A percentile compares a stretch with the other conserved stretches of the same genome.
phyloP scores from a whole-genome alignment of 2,888 invertebrate genomes.

The Pelosia muscerda region DNA sequence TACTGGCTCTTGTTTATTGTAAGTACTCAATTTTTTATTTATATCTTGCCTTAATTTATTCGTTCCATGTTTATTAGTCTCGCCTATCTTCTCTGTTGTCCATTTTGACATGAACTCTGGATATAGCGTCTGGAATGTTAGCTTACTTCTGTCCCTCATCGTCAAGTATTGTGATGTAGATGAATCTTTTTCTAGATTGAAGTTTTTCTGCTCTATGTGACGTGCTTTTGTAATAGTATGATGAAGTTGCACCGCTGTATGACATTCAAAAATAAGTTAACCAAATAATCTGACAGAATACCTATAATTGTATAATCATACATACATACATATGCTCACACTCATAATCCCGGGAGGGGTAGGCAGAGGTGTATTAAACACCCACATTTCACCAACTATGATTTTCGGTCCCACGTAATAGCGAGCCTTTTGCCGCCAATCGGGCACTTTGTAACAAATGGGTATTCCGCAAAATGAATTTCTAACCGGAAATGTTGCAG shows the following conservation, averaged over 20 bases:
- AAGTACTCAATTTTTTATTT: not conserved
- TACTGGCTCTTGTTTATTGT: not conserved
- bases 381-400: no score
- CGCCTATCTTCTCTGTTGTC: not conserved
- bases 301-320: not conserved
- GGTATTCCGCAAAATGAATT: no score
- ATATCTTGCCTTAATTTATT: not conserved
- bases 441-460: no score
- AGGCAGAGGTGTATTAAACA: no score
- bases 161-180: not conserved
- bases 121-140: conserved; percentile 7
- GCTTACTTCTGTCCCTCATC: not conserved
- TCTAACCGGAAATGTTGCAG: no score
- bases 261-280: not conserved
- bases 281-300: not conserved
- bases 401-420: no score
- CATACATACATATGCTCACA: no score
- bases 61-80: not conserved
- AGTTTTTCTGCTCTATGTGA: not conserved
- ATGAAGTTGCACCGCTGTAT: not conserved
- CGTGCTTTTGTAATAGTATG: not conserved
- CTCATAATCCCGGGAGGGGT: no score
- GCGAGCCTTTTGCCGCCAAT: no score
- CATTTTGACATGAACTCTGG: conserved; percentile 4
- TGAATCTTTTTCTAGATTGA: not conserved